Base-by-base conservation (phyloP, 1,140 invertebrate genomes). In the Aphelinus atriplicis region DNA sequence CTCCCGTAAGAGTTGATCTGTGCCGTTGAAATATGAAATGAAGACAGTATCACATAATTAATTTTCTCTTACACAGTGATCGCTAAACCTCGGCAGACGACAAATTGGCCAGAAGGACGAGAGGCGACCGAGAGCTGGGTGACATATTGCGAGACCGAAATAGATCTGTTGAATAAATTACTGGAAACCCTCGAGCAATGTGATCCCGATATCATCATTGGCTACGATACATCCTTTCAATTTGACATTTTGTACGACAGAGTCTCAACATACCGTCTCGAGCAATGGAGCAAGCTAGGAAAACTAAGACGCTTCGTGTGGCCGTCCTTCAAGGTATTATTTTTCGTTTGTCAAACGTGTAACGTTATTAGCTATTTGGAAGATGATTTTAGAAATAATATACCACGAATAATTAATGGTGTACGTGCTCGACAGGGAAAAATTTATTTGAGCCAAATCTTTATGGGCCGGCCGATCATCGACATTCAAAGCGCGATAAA, bases 121-220 rank as follows among this genome's bases (percentile, higher is more conserved):
- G 26, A 26, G 26, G 26, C 26, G 26, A 26, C 26, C 26, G 26
- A 26, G 26, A 26, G 26, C 26, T 26, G 26, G 26, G 26, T 97
- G 9, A 93, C 95, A 71, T 93, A 92, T 86, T 93, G 93, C 80
- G 94, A 97, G 69, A 93, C 92, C 6, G 98, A 99, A 89, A 86
- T 94, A 78, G 93, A 93, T 60, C 87, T 99, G 1, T 85, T 99
- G 0, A 95, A 93, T 75, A 95, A 92, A 85, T 92, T 97, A 74
- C 87, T 97, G 71, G 92, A 92, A 0, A 94, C 95, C 83, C 92
- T 99, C 76, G 91, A 93, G 82, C 94, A 94, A 83, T 88, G 95
- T 53, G 97, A 99, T 89, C 95, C 97, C 0, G 98, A 99, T 89
- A 85, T 99, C 9, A 92, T 99, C 64, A 91, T 99, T 7, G 97